Evolutionary conservation across 2,888 invertebrate genomes (phyloP).

Genomic region (Dexiosoma caninum): DNA sequence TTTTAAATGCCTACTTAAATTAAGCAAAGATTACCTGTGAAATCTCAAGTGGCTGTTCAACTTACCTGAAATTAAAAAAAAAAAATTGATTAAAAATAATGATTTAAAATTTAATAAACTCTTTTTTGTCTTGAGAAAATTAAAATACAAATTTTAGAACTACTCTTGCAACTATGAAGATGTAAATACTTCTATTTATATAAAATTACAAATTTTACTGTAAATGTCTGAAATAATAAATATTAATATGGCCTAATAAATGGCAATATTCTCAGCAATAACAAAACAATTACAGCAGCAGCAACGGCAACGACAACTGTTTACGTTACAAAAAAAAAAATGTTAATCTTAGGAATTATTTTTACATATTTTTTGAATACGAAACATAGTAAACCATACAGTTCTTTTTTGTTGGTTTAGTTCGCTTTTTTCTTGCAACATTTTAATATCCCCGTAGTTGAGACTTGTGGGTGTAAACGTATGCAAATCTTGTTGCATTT

Average conservation of each 20-base stretch:
- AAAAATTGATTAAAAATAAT: no score
- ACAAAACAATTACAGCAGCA: not conserved
- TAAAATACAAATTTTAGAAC: no score
- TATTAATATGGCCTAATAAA: not conserved
- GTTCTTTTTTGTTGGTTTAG: not conserved
- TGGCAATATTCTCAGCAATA: not conserved
- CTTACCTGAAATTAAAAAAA: no score
- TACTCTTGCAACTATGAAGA: no score
- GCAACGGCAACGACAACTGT: not conserved
- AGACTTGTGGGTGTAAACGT: slow-evolving; percentile 61
- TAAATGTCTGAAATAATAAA: no score
- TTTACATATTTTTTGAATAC: slow-evolving; percentile 5
- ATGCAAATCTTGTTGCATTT: slow-evolving; percentile 61
- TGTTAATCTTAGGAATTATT: slow-evolving; percentile 19
- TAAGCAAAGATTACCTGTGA: no score
- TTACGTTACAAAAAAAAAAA: slow-evolving; percentile 8
- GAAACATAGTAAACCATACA: slow-evolving; percentile 14
- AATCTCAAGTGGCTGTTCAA: no score
- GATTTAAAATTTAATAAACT: no score
- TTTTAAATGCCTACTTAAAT: no score
- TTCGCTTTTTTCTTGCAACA: not conserved
- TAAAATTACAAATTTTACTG: no score
- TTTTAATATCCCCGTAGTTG: slow-evolving; percentile 38
- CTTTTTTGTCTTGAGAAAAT: no score
- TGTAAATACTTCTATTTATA: no score